Percentiles rank a stretch among this genome's conserved stretches.
These are phyloP conservation scores for Percina caprodes DNA, from an alignment of 2,113 vertebrate species.

Conservation along the genomic window DNA sequence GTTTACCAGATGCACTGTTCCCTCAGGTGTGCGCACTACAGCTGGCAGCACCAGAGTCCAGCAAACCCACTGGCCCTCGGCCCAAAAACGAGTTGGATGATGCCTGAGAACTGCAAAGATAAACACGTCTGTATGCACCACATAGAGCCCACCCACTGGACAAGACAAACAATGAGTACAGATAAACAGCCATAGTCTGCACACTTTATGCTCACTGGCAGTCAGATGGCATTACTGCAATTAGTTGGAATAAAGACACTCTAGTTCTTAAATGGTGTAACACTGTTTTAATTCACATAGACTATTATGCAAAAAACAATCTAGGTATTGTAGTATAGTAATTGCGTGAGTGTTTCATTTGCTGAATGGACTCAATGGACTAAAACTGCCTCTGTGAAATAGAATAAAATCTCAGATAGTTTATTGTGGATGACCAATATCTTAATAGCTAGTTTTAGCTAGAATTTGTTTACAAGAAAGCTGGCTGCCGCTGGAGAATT, in stretches of 20 bases:
- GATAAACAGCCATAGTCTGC: conserved; percentile 5
- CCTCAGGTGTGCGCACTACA: conserved; percentile 73
- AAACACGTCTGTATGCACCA: conserved; percentile 37
- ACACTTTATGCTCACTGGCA: neutral
- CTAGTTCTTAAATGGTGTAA: neutral
- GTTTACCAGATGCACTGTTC: conserved; percentile 80
- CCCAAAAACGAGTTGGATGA: conserved; percentile 52
- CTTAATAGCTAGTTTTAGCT: neutral
- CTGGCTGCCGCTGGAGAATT: too few species aligned
- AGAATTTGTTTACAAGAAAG: too few species aligned
- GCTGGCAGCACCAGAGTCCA: conserved; percentile 68
- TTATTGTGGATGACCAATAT: neutral
- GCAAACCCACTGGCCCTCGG: conserved; percentile 52
- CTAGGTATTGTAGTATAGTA: neutral
- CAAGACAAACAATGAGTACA: conserved; percentile 18
- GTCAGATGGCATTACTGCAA: neutral
- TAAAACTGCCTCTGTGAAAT: neutral
- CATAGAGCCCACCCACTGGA: conserved; percentile 3
- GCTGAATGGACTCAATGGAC: neutral
- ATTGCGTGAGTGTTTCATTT: neutral
- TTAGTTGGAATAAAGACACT: neutral
- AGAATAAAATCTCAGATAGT: neutral
- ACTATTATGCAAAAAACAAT: neutral
- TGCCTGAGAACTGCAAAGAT: conserved; percentile 48
- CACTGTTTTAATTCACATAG: neutral